Conservation (phyloP, 2,113 vertebrate genomes). For the Motacilla alba region DNA sequence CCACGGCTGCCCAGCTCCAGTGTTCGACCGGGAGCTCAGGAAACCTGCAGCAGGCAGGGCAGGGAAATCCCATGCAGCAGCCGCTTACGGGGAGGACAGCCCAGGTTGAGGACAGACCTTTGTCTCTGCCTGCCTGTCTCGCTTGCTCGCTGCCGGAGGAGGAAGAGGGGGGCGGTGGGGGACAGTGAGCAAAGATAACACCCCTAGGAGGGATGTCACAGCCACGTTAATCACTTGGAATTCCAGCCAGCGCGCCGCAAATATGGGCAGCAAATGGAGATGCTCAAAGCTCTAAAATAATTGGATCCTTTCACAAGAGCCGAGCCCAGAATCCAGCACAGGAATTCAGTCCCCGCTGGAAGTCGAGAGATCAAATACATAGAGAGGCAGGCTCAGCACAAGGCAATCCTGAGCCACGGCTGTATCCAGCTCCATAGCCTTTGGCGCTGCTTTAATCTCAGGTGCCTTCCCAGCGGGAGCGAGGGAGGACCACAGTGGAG, state of each 20-base stretch:
- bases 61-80: conserved; percentile 47
- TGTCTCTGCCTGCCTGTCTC: conserved; percentile 59
- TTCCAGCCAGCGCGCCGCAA: conserved; percentile 39
- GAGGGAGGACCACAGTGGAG: not conserved
- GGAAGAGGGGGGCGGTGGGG: conserved; percentile 51
- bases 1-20: not conserved
- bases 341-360: conserved; percentile 58
- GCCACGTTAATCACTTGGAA: conserved; percentile 60
- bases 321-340: conserved; percentile 51
- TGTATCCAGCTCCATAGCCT: not conserved
- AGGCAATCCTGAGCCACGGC: not conserved
- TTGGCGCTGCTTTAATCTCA: not conserved
- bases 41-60: conserved; percentile 30
- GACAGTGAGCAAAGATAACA: conserved; percentile 61
- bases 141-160: conserved; percentile 21
- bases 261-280: conserved; percentile 66
- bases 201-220: conserved; percentile 64
- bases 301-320: conserved; percentile 61
- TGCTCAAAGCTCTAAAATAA: conserved; percentile 62
- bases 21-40: not conserved
- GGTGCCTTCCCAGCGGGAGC: not conserved
- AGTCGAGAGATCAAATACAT: conserved; percentile 34
- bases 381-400: conserved; percentile 1
- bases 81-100: conserved; percentile 14
- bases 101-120: conserved; percentile 64